Evolutionary conservation across 2,113 vertebrate species (phyloP).

Genomic region (Odontophorus gujanensis): DNA sequence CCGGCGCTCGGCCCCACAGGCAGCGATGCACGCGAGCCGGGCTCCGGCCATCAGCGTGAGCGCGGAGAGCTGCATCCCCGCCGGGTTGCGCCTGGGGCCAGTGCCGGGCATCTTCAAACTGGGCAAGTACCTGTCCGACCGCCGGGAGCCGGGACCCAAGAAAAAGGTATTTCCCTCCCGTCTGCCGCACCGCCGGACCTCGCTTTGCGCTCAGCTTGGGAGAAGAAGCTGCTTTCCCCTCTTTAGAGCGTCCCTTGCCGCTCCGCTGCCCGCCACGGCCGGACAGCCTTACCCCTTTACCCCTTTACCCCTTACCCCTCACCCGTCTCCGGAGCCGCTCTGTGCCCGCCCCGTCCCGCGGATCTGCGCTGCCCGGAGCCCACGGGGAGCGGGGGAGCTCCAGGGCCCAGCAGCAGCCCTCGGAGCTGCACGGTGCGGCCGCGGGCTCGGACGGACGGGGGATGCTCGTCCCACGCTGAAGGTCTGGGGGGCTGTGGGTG

Average conservation of each 20-base stretch:
- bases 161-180: constrained; percentile 88
- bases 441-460: neutral
- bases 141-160: constrained; percentile 92
- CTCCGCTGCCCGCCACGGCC: neutral
- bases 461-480: neutral
- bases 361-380: no score
- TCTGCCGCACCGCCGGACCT: constrained; percentile 47
- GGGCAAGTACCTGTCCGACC: constrained; percentile 96
- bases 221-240: no score
- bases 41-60: constrained; percentile 88
- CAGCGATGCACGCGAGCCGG: constrained; percentile 87
- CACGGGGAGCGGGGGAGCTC: no score
- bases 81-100: constrained; percentile 93
- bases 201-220: neutral
- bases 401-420: no score
- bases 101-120: constrained; percentile 93
- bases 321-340: no score
- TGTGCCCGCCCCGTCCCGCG: no score
- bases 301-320: neutral
- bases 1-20: constrained; percentile 79
- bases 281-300: neutral
- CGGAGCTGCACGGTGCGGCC: neutral
- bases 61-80: constrained; percentile 94
- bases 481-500: neutral
- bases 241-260: neutral